Conservation (phyloP, 2,888 invertebrate genomes). For the Antitype chi region DNA sequence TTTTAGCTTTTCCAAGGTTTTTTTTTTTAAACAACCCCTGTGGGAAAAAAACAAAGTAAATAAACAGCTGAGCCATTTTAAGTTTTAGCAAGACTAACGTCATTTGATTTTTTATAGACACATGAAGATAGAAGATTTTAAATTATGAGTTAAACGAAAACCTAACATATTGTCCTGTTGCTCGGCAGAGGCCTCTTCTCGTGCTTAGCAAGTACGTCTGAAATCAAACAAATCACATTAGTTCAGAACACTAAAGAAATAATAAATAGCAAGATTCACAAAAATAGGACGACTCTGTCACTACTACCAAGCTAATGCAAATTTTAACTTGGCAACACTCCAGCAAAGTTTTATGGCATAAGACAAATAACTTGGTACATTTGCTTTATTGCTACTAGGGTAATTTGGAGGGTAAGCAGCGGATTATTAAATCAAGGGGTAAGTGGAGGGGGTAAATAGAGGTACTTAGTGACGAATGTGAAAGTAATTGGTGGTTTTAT, state of each 20-base stretch:
- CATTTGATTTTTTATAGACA: too few relatives aligned
- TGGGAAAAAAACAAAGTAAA: too few relatives aligned
- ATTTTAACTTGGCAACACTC: conserved; percentile 49
- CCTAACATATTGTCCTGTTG: background rate
- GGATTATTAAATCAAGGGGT: conserved; percentile 25
- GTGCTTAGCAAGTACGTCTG: too few relatives aligned
- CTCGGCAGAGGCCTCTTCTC: too few relatives aligned
- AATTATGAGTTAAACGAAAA: background rate
- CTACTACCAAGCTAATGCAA: conserved; percentile 25
- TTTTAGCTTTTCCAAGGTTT: too few relatives aligned
- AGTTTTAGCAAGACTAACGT: too few relatives aligned
- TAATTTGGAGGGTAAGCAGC: conserved; percentile 43
- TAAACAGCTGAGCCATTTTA: too few relatives aligned
- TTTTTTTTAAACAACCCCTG: too few relatives aligned
- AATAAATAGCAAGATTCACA: background rate
- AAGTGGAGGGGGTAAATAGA: conserved; percentile 17
- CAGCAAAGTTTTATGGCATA: conserved; percentile 36
- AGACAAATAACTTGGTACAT: conserved; percentile 40
- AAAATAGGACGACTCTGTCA: background rate
- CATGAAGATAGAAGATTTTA: too few relatives aligned
- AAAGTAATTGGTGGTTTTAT: conserved; percentile 8
- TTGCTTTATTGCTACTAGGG: conserved; percentile 46
- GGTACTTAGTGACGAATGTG: background rate
- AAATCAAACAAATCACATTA: background rate
- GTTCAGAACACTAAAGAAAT: background rate